Evolutionary conservation across 1,140 invertebrate species (phyloP).

Genomic region (Danaus plexippus): DNA sequence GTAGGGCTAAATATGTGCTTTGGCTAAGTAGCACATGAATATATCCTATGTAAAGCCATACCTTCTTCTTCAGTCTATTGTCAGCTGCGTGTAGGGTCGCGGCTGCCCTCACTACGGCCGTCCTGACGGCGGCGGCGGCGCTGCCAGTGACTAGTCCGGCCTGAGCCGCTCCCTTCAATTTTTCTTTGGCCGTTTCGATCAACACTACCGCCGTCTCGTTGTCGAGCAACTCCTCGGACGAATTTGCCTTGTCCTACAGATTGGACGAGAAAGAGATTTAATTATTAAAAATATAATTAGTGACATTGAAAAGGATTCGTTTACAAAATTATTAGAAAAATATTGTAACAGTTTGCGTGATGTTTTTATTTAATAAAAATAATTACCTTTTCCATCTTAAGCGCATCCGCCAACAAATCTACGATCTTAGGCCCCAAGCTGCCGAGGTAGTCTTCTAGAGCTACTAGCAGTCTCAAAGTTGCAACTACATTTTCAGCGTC

Average conservation of each 20-base stretch:
- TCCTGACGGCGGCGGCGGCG: slow-evolving; percentile 74
- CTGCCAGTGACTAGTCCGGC: slow-evolving; percentile 80
- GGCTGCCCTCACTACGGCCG: slow-evolving; percentile 77
- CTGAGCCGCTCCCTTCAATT: slow-evolving; percentile 84
- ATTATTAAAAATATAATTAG: too few relatives aligned
- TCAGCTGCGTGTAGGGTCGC: slow-evolving; percentile 76
- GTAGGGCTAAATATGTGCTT: too few relatives aligned
- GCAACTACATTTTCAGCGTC: slow-evolving; percentile 75
- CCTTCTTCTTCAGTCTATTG: slow-evolving; percentile 11
- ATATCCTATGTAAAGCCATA: too few relatives aligned
- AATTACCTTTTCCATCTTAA: slow-evolving; percentile 81
- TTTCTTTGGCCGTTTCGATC: slow-evolving; percentile 88
- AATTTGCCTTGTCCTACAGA: slow-evolving; percentile 73
- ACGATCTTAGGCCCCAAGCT: slow-evolving; percentile 85
- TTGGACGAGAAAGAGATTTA: too few relatives aligned
- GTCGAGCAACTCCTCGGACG: slow-evolving; percentile 80
- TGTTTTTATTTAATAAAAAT: too few relatives aligned
- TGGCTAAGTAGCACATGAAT: too few relatives aligned
- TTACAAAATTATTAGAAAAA: neutral
- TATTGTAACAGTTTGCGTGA: neutral
- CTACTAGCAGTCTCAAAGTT: slow-evolving; percentile 81
- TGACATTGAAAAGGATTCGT: too few relatives aligned
- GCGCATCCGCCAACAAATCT: slow-evolving; percentile 79
- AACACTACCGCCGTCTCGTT: slow-evolving; percentile 81
- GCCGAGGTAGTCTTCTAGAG: slow-evolving; percentile 84